Evolutionary conservation across 1,140 invertebrate species (phyloP), one percentile per base, ranked within the genome.

Genomic region (Semibalanus balanoides): DNA sequence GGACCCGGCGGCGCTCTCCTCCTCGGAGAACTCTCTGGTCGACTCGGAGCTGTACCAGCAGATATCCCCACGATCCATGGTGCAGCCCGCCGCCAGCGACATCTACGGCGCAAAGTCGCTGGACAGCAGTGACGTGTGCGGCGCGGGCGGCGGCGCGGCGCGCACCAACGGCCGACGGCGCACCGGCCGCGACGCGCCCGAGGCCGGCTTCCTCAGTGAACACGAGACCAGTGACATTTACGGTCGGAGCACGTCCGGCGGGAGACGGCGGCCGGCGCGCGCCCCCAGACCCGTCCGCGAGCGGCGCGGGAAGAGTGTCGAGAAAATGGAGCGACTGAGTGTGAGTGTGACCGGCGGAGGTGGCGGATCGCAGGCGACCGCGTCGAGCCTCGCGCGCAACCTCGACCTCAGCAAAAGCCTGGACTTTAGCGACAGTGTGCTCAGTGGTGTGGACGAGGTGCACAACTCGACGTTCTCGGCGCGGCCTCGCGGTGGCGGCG

Each of bases 11-110:
- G 28, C 28, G 70, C n/a, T 72, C 9, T 72, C 70, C 9, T 72
- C 70, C 3, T 72, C 70, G 11, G 70, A 72, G 29, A 72, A 28
- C 28, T 72, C 70, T 0, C 70, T 72, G 70, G 70, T 72, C 70
- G 70, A 72, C 70, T 72, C 70, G 70, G 70, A 72, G 29, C n/a
- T 72, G 3, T 72, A 72, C 70, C 70, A 72, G 70, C 70, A 72
- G 70, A 72, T 72, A 17, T 28, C 70, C 3, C 70, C 70, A 9
- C 70, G n/a, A 3, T 25, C 14, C 35, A 17, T 40, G 51, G 14
- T 22, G 51, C 14, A 25, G 51, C 51, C 51, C 14, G 51, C 51
- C 14, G 51, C 51, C 51, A 64, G 51, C 51, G 51, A 64, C 14
- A 64, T 64, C 51, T 64, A 64, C 51, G 51, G 51, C 51, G 51